These are phyloP conservation scores for Ivindomyrus marchei DNA, from an alignment of 2,113 vertebrate genomes.

Conservation along the genomic window DNA sequence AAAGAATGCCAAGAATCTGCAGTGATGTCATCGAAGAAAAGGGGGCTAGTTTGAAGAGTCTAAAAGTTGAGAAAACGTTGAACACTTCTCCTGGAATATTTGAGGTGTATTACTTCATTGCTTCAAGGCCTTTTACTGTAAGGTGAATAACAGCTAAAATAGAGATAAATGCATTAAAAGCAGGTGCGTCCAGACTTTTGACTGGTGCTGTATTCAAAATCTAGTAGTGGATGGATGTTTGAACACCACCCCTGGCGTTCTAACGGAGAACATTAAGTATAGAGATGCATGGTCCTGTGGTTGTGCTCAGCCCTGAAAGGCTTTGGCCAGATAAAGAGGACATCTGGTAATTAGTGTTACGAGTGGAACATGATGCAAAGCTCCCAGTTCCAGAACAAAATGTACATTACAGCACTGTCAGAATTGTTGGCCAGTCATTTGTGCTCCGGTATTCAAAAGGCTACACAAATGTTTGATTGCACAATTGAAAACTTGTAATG, in stretches of 20 bases:
- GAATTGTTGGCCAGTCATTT: constrained; percentile 7
- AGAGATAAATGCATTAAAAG: not conserved
- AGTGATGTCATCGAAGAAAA: not conserved
- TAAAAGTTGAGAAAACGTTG: not conserved
- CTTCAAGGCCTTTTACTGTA: not conserved
- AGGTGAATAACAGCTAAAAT: not conserved
- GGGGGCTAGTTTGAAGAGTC: not conserved
- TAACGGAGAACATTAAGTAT: not conserved
- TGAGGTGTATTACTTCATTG: not conserved
- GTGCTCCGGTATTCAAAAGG: not conserved
- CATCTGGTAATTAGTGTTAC: constrained; percentile 9
- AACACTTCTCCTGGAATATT: not conserved
- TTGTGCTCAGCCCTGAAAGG: not conserved
- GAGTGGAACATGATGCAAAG: constrained; percentile 11
- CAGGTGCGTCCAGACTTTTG: not conserved
- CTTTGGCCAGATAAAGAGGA: constrained; percentile 11
- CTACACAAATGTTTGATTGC: not conserved
- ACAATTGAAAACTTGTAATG: constrained; percentile 9
- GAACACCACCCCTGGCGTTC: not conserved
- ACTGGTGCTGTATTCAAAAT: not conserved
- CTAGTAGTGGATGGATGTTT: not conserved
- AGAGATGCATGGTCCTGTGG: not conserved
- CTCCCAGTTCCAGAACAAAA: not conserved
- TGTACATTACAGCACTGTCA: constrained; percentile 1
- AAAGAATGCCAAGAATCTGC: not conserved